These are phyloP conservation scores for Metalampra italica DNA, from an alignment of 2,888 invertebrate species.

Conservation along the genomic window DNA sequence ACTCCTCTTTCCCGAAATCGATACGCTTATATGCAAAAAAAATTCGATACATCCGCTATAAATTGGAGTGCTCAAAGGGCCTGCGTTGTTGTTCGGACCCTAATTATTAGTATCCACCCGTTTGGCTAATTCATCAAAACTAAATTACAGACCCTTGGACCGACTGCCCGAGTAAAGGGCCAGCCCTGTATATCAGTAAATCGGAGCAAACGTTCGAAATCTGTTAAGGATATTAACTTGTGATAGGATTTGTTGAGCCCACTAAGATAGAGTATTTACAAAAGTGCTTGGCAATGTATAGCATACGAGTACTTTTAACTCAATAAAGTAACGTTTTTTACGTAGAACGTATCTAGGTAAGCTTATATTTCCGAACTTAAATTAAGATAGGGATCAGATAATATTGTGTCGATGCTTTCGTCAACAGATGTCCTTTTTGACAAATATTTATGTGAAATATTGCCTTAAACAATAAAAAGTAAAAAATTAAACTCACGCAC, in stretches of 20 bases:
- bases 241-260: not conserved
- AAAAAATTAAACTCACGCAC: not conserved
- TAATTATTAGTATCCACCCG: constrained; percentile 51
- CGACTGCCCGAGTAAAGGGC: not conserved
- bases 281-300: not conserved
- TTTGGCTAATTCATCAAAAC: constrained; percentile 64
- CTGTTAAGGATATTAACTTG: constrained; percentile 3
- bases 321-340: too few relatives aligned
- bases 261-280: not conserved
- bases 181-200: not conserved
- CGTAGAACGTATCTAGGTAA: too few relatives aligned
- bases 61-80: constrained; percentile 44
- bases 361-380: too few relatives aligned
- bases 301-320: too few relatives aligned
- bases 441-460: not conserved
- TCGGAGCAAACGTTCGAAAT: not conserved
- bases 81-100: constrained; percentile 34
- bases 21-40: constrained; percentile 42
- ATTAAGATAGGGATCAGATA: too few relatives aligned
- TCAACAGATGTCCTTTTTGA: not conserved
- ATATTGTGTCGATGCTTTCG: too few relatives aligned
- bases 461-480: not conserved
- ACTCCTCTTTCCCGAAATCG: constrained; percentile 34
- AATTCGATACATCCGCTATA: constrained; percentile 47
- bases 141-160: constrained; percentile 49